A percentile compares a stretch with the other conserved stretches of the same genome.
Evolutionary conservation across 2,113 vertebrate species (phyloP).

Genomic region (Carlito syrichta): DNA sequence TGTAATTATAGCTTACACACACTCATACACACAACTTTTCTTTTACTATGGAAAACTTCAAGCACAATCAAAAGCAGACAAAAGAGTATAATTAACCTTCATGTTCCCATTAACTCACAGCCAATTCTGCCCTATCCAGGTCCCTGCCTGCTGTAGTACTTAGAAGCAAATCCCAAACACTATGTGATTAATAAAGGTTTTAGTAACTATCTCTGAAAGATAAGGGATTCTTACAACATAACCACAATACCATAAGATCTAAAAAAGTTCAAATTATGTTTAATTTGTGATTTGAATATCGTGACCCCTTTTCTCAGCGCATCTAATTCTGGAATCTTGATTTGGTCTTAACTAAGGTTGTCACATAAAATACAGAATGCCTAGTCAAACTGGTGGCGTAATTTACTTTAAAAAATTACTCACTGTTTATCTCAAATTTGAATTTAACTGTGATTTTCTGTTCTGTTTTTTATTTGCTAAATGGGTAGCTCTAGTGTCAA

Average conservation of each 20-base stretch:
- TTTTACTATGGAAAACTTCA: neutral
- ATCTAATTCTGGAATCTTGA: constrained; percentile 34
- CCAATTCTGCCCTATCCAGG: neutral
- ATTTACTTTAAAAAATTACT: neutral
- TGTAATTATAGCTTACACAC: neutral
- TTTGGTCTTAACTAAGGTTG: neutral
- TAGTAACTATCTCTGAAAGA: constrained; percentile 47
- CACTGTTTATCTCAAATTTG: neutral
- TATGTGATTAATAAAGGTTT: neutral
- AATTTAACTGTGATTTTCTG: neutral
- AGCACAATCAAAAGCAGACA: neutral
- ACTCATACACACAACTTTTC: neutral
- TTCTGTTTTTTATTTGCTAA: neutral
- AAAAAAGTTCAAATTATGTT: constrained; percentile 29
- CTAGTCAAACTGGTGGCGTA: neutral
- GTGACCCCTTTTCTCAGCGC: neutral
- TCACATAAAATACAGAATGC: neutral
- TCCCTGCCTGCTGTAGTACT: neutral
- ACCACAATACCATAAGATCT: neutral
- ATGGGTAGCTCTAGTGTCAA: neutral
- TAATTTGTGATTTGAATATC: neutral
- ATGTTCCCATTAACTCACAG: neutral
- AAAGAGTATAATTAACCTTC: constrained; percentile 14
- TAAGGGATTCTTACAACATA: neutral
- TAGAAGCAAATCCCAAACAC: neutral